A percentile compares a stretch with the other conserved stretches of the same genome.
These are phyloP conservation scores for Poecilia wingei DNA, from an alignment of 2,797 vertebrate genomes.

Conservation along the genomic window DNA sequence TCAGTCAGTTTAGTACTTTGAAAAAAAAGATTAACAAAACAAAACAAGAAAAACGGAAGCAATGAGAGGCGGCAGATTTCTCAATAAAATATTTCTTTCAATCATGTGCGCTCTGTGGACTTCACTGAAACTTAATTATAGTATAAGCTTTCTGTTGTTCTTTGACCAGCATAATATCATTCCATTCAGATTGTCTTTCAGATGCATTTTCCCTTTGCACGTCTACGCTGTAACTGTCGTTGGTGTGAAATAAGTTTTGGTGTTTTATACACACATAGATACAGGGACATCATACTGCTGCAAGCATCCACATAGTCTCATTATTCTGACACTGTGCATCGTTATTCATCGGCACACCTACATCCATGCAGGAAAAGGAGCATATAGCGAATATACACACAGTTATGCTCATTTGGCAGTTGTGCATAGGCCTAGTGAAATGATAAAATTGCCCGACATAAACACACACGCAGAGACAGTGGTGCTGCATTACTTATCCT, in stretches of 20 bases:
- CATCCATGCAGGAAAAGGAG: slow-evolving; percentile 3
- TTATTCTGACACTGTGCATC: slow-evolving; percentile 22
- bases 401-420: slow-evolving; percentile 30
- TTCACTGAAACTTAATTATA: slow-evolving; percentile 6
- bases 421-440: slow-evolving; percentile 7
- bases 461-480: slow-evolving; percentile 21
- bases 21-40: background rate
- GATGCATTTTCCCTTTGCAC: slow-evolving; percentile 1
- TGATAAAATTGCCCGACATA: slow-evolving; percentile 6
- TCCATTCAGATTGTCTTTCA: background rate
- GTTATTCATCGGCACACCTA: background rate
- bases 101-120: background rate
- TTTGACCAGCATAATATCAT: background rate
- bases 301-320: slow-evolving; percentile 12
- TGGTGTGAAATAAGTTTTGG: background rate
- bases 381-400: background rate
- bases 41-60: background rate
- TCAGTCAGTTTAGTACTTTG: background rate
- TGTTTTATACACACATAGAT: slow-evolving; percentile 1
- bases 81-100: background rate
- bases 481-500: slow-evolving; percentile 23
- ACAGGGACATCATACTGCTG: background rate
- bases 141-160: slow-evolving; percentile 13
- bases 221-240: background rate
- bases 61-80: background rate